Conservation (phyloP, 2,113 vertebrate genomes). For the Muntiacus reevesi region DNA sequence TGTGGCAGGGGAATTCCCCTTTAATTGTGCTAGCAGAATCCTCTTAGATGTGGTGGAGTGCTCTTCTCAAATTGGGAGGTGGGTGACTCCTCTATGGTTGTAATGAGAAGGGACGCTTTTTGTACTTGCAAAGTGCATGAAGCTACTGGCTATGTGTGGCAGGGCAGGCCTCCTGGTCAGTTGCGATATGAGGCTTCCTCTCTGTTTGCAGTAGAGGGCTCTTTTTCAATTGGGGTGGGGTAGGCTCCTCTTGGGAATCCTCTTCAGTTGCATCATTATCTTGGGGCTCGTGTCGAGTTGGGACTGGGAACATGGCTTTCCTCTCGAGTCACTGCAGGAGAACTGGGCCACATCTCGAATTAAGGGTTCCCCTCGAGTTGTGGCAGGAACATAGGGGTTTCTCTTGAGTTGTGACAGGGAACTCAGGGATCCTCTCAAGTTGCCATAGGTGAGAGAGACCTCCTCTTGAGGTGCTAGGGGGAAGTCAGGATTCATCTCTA, state of each 20-base stretch:
- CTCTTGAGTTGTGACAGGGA: too few species aligned
- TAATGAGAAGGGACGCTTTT: background rate
- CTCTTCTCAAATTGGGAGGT: background rate
- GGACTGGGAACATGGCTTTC: too few species aligned
- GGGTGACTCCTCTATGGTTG: background rate
- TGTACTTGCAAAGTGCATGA: background rate
- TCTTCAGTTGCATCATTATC: background rate
- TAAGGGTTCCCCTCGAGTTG: too few species aligned
- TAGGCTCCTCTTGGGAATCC: background rate
- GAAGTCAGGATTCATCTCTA: too few species aligned
- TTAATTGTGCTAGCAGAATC: background rate
- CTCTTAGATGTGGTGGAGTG: background rate
- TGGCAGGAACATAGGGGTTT: too few species aligned
- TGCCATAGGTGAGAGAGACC: too few species aligned
- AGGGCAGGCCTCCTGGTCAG: background rate
- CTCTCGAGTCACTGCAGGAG: too few species aligned
- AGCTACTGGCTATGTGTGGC: background rate
- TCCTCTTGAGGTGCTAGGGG: too few species aligned
- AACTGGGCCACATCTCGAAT: too few species aligned
- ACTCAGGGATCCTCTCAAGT: too few species aligned
- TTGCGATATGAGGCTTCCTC: background rate
- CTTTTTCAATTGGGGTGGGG: background rate
- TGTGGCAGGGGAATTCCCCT: background rate
- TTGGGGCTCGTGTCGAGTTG: background rate
- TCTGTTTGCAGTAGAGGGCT: background rate